phyloP scores from a whole-genome alignment of 2,797 vertebrate genomes.

The Channallabes apus region DNA sequence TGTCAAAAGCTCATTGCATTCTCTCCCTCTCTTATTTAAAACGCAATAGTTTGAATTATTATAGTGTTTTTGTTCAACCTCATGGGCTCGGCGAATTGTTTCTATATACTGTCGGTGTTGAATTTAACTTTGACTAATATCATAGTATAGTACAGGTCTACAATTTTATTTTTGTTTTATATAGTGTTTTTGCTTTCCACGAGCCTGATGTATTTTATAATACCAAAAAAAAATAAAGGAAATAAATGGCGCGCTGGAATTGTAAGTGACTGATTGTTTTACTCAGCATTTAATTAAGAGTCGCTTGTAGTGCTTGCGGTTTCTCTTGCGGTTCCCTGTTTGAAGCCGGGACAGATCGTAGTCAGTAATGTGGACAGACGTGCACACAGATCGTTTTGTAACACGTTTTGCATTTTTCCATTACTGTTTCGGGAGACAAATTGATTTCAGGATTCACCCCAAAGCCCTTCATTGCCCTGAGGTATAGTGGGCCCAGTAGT shows the following conservation, averaged over 20 bases:
- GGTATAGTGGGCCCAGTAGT: slow-evolving; percentile 45
- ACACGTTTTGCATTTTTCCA: background rate
- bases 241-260: background rate
- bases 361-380: background rate
- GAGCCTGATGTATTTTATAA: background rate
- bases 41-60: background rate
- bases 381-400: background rate
- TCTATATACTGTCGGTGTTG: background rate
- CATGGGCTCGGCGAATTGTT: too few species aligned
- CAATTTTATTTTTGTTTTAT: background rate
- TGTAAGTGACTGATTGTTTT: background rate
- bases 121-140: background rate
- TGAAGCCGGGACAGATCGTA: background rate
- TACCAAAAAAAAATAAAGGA: background rate
- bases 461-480: slow-evolving; percentile 74
- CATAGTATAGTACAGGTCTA: too few species aligned
- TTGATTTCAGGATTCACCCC: slow-evolving; percentile 74
- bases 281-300: background rate
- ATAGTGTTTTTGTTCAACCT: background rate
- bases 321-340: background rate
- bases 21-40: background rate
- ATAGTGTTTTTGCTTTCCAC: background rate
- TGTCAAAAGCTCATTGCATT: background rate
- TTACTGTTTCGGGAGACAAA: background rate
- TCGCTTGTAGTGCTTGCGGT: background rate